These are phyloP conservation scores for Dendrocopos noguchii DNA, from an alignment of 2,113 vertebrate genomes.

Conservation along the genomic window DNA sequence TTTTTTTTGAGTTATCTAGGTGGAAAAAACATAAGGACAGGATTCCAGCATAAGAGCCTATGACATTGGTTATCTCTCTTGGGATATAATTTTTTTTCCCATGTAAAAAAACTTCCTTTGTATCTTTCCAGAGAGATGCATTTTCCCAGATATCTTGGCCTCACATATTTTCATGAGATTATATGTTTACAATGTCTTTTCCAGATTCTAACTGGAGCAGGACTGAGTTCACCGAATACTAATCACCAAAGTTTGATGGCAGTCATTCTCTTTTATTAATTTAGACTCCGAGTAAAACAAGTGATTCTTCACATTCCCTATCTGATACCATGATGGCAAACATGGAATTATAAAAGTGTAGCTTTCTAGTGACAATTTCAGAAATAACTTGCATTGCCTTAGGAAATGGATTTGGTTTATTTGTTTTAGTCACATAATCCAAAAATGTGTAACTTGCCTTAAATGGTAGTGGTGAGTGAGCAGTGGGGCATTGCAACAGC, in stretches of 20 bases:
- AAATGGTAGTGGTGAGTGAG: background rate
- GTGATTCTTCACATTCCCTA: background rate
- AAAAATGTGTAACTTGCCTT: background rate
- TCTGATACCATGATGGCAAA: background rate
- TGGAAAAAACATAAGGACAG: background rate
- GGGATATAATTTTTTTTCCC: background rate
- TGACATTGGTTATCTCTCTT: background rate
- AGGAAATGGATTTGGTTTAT: background rate
- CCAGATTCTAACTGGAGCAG: background rate
- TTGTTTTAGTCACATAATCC: background rate
- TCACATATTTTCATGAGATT: background rate
- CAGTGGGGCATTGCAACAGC: background rate
- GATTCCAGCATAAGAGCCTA: background rate
- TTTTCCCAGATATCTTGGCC: constrained; percentile 23
- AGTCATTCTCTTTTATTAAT: background rate
- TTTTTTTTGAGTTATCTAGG: background rate
- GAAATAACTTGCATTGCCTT: background rate
- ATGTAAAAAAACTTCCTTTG: background rate
- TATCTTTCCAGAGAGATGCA: background rate
- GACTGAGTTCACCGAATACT: background rate
- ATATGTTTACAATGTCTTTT: constrained; percentile 41
- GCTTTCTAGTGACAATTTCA: background rate
- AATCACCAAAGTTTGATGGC: background rate
- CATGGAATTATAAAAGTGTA: background rate
- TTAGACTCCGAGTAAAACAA: background rate